These are phyloP conservation scores for Protodeltote pygarga DNA, from an alignment of 2,888 invertebrate species.

Conservation along the genomic window DNA sequence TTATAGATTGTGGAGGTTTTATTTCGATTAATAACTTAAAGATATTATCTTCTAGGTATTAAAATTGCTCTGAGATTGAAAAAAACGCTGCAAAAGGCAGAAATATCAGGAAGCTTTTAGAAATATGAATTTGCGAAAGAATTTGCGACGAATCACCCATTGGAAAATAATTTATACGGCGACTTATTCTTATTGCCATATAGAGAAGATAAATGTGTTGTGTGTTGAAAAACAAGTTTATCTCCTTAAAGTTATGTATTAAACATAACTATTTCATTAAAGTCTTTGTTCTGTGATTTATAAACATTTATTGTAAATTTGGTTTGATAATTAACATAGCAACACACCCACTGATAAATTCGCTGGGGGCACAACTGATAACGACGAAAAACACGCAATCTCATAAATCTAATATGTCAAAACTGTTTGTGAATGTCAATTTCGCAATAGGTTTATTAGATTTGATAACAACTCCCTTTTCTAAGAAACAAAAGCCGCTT, in stretches of 20 bases:
- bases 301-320: conserved; percentile 47
- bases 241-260: conserved; percentile 48
- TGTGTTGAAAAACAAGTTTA: conserved; percentile 55
- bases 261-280: conserved; percentile 45
- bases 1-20: neutral
- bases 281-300: conserved; percentile 49
- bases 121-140: conserved; percentile 7
- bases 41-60: neutral
- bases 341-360: conserved; percentile 63
- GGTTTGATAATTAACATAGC: conserved; percentile 56
- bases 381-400: conserved; percentile 48
- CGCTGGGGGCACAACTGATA: conserved; percentile 60
- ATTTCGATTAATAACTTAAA: neutral
- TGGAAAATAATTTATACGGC: conserved; percentile 29
- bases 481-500: neutral
- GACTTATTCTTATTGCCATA: conserved; percentile 17
- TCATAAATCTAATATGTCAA: conserved; percentile 26
- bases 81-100: conserved; percentile 1
- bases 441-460: conserved; percentile 2
- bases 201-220: conserved; percentile 10
- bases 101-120: conserved; percentile 8
- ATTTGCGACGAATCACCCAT: too few species aligned
- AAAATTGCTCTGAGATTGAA: too few species aligned
- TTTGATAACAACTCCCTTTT: neutral
- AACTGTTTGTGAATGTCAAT: neutral